phyloP scores from a whole-genome alignment of 2,797 vertebrate genomes.

The Amblyraja radiata region DNA sequence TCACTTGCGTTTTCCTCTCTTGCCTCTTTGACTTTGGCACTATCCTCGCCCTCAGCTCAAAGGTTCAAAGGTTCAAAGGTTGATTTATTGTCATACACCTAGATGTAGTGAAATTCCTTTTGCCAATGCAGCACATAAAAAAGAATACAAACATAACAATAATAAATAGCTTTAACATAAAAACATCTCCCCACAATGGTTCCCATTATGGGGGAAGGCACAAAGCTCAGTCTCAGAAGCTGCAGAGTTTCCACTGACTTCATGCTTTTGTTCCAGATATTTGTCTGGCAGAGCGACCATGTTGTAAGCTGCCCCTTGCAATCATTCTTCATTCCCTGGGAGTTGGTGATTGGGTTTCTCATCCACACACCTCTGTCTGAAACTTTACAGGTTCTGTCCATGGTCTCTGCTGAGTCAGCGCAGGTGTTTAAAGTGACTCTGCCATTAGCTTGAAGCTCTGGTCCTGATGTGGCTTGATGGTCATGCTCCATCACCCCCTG shows the following conservation, averaged over 20 bases:
- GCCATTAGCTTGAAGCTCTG: not conserved
- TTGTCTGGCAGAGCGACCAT: not conserved
- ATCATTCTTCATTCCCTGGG: not conserved
- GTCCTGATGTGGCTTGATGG: not conserved
- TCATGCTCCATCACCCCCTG: no score
- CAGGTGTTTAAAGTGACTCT: not conserved
- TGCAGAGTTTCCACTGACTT: not conserved
- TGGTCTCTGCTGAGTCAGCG: not conserved
- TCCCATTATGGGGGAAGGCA: no score
- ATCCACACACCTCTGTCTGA: not conserved
- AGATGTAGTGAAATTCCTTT: no score
- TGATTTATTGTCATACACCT: no score
- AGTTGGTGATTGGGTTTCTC: not conserved
- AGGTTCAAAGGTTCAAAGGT: no score
- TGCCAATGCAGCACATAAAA: no score
- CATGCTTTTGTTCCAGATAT: no score
- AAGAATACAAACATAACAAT: no score
- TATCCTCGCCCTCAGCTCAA: no score
- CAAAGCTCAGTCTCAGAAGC: not conserved
- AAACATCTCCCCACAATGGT: no score
- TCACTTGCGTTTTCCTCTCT: not conserved
- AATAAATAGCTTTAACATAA: no score
- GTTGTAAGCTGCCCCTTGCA: not conserved
- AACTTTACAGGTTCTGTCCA: not conserved
- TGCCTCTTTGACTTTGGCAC: not conserved